Evolutionary conservation across 2,797 vertebrate species (phyloP), one percentile per base, ranked within the genome.

Genomic region (Ctenopoma multispine): DNA sequence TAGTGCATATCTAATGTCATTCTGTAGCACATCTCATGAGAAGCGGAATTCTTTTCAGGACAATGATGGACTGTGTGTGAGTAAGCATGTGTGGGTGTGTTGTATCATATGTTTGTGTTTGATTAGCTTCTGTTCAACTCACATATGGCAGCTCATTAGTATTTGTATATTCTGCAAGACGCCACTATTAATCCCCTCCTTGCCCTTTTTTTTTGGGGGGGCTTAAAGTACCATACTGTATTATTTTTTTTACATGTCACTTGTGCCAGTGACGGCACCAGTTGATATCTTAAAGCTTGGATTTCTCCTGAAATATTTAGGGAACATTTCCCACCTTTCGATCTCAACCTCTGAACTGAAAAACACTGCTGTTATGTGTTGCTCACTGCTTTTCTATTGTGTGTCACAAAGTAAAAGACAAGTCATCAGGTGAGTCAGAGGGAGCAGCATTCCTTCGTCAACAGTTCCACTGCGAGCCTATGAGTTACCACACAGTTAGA

Each of bases 401-500:
- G 77, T 82, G 80, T 89, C 84, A 89, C 82, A 90, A 81, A 79
- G 79, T 83, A 78, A 84, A 65, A 78, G 79, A 75, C 86, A 85
- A 91, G 84, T 92, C 92, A 92, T 81, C 86, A 87, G 87, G 88
- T 94, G 92, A 93, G 88, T 92, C 90, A 92, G 82, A 85, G 69
- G 58, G 73, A 81, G 82, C 75, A 79, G 73, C 90, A 90, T 92
- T 92, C 92, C 87, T 90, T 82, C 81, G 83, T 67, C 85, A 86
- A 81, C 83, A 72, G 72, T 83, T 87, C 85, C 83, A 77, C 82
- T 75, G 80, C 51, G 64, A 84, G 73, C 54, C 51, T 23, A 56
- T 76, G 64, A 74, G 68, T 85, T 86, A 83, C 84, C 88, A 87
- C 84, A 89, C 80, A 85, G 66, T 47, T 12, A 81, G 75, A 71